Base-by-base conservation (phyloP, 2,797 vertebrate genomes). In the Nyctalus aviator region DNA sequence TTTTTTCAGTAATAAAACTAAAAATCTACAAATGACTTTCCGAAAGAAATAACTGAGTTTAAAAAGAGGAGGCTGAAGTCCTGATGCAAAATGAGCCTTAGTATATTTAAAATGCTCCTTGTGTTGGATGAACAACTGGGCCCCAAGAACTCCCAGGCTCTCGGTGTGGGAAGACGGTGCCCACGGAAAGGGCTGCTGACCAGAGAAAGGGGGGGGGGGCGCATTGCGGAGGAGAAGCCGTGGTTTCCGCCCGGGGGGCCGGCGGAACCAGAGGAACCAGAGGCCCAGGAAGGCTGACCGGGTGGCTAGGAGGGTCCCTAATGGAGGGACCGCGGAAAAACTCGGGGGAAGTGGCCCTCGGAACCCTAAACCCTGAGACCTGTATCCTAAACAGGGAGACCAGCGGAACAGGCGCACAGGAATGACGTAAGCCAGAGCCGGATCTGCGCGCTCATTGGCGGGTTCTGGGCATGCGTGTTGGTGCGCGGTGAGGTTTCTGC, bases 291-390 rank as follows among this genome's bases (percentile, higher is more conserved):
- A 59, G 23, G 23, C 10, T 25, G 57, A 5, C 57, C 1, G 57
- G 57, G 23, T 25, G 23, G 23, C 5, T 4, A 27, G 10, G 57
- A 23, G 55, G 55, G 0, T 27, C 57, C 57, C 0, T 23, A 4
- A 57, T 1, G 9, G 3, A 27, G 23, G 23, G 57, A 25, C 11
- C 23, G 10, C 23, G 23, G 55, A 11, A 5, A 11, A 59, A 27
- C 57, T 10, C 23, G 1, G 57, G 10, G 55, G 55, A 59, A 13
- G 57, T 13, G 55, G 55, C 57, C 57, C 57, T 25, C 11, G 57
- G 57, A 13, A 1, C 25, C 23, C 57, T 2, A 4, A 13, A 59
- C 57, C 0, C 11, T 0, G 57, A 27, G 11, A 27, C 11, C 12
- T 6, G 6, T 41, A 41, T 41, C 37, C 57, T 1, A 4, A 13